Conservation (phyloP, 2,888 invertebrate species). For the Lasioglossum lativentre region DNA sequence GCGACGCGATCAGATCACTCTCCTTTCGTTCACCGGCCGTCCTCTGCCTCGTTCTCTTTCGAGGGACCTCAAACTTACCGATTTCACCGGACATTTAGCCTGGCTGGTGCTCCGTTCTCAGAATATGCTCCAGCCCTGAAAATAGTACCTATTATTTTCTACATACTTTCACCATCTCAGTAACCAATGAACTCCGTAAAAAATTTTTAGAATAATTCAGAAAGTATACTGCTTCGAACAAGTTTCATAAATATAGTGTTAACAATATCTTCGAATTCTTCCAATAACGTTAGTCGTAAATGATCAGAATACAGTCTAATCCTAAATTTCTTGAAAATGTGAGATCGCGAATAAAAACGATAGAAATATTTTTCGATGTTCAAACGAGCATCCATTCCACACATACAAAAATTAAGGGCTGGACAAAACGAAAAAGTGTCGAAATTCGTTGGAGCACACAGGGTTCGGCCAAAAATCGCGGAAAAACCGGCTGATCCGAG, state of each 20-base stretch:
- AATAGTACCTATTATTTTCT: too few species aligned
- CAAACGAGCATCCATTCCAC: neutral
- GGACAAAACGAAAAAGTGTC: neutral
- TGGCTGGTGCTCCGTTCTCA: neutral
- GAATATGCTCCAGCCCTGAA: too few species aligned
- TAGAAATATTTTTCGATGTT: neutral
- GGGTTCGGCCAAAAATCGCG: neutral
- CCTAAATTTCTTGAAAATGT: too few species aligned
- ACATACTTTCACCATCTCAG: too few species aligned
- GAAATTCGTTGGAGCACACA: neutral
- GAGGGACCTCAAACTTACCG: neutral
- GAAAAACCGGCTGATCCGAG: neutral
- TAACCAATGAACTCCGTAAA: neutral
- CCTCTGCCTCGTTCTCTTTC: neutral
- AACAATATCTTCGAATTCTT: neutral
- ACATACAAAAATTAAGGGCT: neutral
- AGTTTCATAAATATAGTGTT: neutral
- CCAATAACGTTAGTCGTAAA: neutral
- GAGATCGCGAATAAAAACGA: too few species aligned
- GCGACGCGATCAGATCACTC: slow-evolving; percentile 63
- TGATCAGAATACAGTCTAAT: too few species aligned
- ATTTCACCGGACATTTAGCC: neutral
- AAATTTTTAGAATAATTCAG: too few species aligned
- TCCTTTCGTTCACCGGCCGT: slow-evolving; percentile 48
- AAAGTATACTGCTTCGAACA: neutral